Conservation (phyloP, 1,140 invertebrate species). For the Apis florea region DNA sequence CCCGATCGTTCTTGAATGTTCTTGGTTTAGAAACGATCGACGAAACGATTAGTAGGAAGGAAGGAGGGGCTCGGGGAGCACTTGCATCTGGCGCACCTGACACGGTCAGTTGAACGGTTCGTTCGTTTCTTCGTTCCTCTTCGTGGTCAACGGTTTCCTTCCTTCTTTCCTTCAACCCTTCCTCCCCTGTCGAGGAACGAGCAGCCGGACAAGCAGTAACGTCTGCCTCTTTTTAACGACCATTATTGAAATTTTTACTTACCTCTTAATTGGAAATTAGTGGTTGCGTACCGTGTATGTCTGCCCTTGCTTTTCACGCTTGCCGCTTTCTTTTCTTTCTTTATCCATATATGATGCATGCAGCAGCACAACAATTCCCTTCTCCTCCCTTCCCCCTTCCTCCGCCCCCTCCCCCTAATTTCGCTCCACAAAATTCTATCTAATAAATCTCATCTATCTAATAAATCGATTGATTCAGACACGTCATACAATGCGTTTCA, state of each 20-base stretch:
- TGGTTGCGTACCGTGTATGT: slow-evolving; percentile 67
- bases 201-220: slow-evolving; percentile 71
- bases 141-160: not conserved
- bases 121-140: slow-evolving; percentile 58
- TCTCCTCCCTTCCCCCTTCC: too few relatives aligned
- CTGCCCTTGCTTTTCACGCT: not conserved
- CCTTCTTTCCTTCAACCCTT: slow-evolving; percentile 64
- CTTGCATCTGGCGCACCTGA: slow-evolving; percentile 80
- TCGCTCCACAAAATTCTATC: too few relatives aligned
- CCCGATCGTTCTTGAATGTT: slow-evolving; percentile 8
- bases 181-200: slow-evolving; percentile 14
- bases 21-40: slow-evolving; percentile 72
- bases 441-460: too few relatives aligned
- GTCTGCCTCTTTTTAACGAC: slow-evolving; percentile 78
- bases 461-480: too few relatives aligned
- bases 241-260: slow-evolving; percentile 81
- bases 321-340: not conserved
- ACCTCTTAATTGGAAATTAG: slow-evolving; percentile 80
- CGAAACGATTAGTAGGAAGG: slow-evolving; percentile 77
- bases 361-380: too few relatives aligned
- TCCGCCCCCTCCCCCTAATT: too few relatives aligned
- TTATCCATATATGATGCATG: too few relatives aligned
- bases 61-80: slow-evolving; percentile 59
- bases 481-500: too few relatives aligned
- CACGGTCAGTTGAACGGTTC: slow-evolving; percentile 64